Conservation (phyloP, 2,888 invertebrate species). For the Acanthosepion pharaonis region DNA sequence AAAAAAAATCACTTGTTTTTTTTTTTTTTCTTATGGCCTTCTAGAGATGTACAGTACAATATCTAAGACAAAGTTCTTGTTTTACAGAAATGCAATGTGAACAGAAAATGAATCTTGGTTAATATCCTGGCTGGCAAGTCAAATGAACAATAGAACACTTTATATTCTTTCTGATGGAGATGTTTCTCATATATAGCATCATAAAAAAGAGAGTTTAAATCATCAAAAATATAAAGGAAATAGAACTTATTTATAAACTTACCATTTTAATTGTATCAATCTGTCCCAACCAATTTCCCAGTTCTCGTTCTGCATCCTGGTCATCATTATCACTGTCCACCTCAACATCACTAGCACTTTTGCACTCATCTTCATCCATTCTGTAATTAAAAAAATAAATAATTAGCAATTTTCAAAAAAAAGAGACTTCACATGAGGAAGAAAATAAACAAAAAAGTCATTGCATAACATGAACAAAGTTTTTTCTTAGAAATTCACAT, state of each 20-base stretch:
- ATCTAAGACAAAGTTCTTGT: too few species aligned
- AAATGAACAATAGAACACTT: background rate
- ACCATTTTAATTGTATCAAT: slow-evolving; percentile 61
- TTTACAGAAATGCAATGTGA: too few species aligned
- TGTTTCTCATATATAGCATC: too few species aligned
- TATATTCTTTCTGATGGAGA: too few species aligned
- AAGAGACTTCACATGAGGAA: background rate
- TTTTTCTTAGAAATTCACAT: too few species aligned
- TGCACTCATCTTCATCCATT: slow-evolving; percentile 63
- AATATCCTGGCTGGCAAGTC: too few species aligned
- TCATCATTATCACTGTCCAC: slow-evolving; percentile 73
- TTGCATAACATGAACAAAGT: too few species aligned
- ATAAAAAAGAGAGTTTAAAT: too few species aligned
- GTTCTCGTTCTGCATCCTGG: slow-evolving; percentile 71
- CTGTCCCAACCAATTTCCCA: slow-evolving; percentile 61
- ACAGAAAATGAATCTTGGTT: too few species aligned
- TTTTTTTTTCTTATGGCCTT: too few species aligned
- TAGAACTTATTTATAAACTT: background rate
- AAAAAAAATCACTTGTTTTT: too few species aligned
- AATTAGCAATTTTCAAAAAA: background rate
- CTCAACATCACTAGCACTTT: slow-evolving; percentile 70
- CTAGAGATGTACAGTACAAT: too few species aligned
- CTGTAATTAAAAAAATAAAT: slow-evolving; percentile 53
- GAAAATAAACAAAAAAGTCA: background rate
- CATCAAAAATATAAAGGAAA: background rate